Percentiles rank a stretch among this genome's conserved stretches.
phyloP scores from a whole-genome alignment of 2,113 vertebrate species.

The Mustelus asterias region DNA sequence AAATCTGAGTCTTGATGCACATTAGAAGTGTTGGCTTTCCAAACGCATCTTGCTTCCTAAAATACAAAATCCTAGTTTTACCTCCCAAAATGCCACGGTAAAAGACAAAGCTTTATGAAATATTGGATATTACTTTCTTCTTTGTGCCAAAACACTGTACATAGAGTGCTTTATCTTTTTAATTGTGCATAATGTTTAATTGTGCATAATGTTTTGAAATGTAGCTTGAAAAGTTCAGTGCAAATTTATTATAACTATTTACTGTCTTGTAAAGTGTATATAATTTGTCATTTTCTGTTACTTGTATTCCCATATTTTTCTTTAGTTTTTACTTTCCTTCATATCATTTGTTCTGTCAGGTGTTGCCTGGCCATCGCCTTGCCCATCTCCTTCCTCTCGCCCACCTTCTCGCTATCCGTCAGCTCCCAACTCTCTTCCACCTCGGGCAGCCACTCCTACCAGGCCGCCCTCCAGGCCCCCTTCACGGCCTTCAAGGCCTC shows the following conservation, averaged over 20 bases:
- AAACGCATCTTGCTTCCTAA: background rate
- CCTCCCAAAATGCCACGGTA: background rate
- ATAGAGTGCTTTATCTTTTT: background rate
- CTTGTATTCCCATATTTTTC: slow-evolving; percentile 55
- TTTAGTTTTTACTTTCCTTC: slow-evolving; percentile 80
- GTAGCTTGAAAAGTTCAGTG: background rate
- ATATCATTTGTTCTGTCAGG: slow-evolving; percentile 90
- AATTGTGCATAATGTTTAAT: background rate
- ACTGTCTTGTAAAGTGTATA: background rate
- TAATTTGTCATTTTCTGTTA: slow-evolving; percentile 10
- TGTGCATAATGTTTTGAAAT: background rate
- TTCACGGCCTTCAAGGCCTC: slow-evolving; percentile 95
- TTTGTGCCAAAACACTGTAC: background rate
- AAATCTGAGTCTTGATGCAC: background rate
- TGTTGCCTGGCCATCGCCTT: slow-evolving; percentile 98
- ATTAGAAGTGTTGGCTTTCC: background rate
- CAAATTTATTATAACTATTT: background rate
- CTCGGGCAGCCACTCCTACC: slow-evolving; percentile 95
- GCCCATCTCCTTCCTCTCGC: slow-evolving; percentile 97
- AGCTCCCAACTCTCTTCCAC: slow-evolving; percentile 95
- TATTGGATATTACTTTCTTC: background rate
- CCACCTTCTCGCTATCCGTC: slow-evolving; percentile 98
- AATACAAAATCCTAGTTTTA: background rate
- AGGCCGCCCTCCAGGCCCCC: slow-evolving; percentile 97
- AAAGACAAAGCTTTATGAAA: background rate